These are phyloP conservation scores for Heliconius sara DNA, from an alignment of 2,888 invertebrate species.

Conservation along the genomic window DNA sequence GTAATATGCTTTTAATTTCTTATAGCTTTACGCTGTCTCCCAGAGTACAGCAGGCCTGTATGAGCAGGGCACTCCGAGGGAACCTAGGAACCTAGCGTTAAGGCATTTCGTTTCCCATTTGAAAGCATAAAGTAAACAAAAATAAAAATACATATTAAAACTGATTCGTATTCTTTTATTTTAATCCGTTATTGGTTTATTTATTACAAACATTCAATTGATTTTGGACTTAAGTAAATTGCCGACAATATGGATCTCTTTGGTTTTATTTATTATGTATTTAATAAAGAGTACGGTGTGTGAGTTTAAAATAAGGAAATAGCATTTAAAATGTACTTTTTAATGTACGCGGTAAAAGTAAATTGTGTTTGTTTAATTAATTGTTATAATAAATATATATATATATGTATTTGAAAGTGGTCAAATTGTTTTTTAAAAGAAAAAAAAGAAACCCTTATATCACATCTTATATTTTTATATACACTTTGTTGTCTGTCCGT, in stretches of 20 bases:
- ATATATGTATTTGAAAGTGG: background rate
- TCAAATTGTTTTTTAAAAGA: background rate
- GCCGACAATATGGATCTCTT: slow-evolving; percentile 48
- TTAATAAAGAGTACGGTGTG: slow-evolving; percentile 30
- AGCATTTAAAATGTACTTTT: background rate
- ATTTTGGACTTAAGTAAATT: slow-evolving; percentile 73
- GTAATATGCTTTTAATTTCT: too few relatives aligned
- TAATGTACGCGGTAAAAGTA: background rate
- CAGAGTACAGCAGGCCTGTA: too few relatives aligned
- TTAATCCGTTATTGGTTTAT: slow-evolving; percentile 55
- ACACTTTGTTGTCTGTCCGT: too few relatives aligned
- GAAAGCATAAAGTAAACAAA: too few relatives aligned
- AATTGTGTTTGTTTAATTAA: background rate
- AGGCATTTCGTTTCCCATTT: too few relatives aligned
- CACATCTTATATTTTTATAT: too few relatives aligned
- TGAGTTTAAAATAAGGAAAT: background rate
- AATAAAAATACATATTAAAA: background rate
- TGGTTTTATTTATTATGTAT: slow-evolving; percentile 57
- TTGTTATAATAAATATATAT: background rate
- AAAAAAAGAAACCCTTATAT: too few relatives aligned
- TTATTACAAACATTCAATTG: slow-evolving; percentile 77
- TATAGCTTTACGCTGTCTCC: too few relatives aligned
- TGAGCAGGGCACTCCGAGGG: too few relatives aligned
- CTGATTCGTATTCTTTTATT: background rate
- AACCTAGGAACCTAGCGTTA: too few relatives aligned